Base-by-base conservation (phyloP, 2,888 invertebrate species). In the Odontomyia ornata region DNA sequence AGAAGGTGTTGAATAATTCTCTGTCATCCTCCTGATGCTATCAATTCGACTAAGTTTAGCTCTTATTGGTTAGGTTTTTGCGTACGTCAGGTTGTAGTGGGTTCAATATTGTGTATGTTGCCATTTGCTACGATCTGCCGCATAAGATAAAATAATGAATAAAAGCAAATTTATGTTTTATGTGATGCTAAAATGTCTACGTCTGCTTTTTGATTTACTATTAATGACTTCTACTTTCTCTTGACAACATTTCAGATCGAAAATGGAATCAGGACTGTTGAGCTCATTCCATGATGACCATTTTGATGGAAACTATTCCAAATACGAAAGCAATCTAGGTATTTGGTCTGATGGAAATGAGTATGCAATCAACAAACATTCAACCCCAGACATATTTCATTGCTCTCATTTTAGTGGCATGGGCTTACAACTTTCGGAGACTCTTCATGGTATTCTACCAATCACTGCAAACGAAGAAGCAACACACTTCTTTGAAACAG, bases 201-300 rank as follows among this genome's bases (percentile, higher is more conserved):
- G 36, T 9, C 36, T 36, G 36, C 13, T 52, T 4, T 15, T 3
- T 15, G 52, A 4, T n/a, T 4, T 52, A 13, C 4, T 15, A 15
- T 18, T 52, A 18, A 52, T 9, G 36, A 36, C 36, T 52, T 52
- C 52, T 13, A 36, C 36, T 52, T 52, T 15, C 4, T 52, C 15
- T n/a, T 15, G 18, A 9, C 52, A 13, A 18, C 13, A 52, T 75
- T 75, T 1, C 64, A 75, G 75, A 46, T 64, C 64, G 77, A 80
- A 79, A 78, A 86, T 86, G 87, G 86, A 86, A 82, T 86, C 86
- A 71, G 82, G 84, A 75, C 82, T 86, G 81, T 82, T 86, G 62
- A 86, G 85, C 80, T 82, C 83, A 67, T 84, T 85, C 79, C 85
- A 85, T 78, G 87, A 86, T 82, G 87, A 86, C 79, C 84, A 84